phyloP scores from a whole-genome alignment of 2,797 vertebrate species.

The Petrocephalus schoutedeni region DNA sequence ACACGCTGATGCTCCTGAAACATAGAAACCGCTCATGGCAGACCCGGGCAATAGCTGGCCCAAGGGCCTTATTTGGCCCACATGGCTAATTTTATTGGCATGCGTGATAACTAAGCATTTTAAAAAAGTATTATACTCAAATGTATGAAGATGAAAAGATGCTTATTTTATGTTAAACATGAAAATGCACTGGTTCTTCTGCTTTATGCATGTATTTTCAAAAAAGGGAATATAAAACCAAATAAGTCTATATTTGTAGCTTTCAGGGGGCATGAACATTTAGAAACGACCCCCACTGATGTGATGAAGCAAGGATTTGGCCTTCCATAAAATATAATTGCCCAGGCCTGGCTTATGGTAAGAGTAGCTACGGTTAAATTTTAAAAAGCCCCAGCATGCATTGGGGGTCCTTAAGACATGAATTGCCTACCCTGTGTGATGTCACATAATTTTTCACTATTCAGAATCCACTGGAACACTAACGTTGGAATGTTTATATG shows the following conservation, averaged over 20 bases:
- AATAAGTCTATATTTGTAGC: not conserved
- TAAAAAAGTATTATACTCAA: not conserved
- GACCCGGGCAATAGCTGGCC: not conserved
- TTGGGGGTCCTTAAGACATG: not conserved
- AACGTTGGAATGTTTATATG: not conserved
- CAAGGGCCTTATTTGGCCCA: not conserved
- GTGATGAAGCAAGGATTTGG: not conserved
- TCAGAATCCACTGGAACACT: conserved; percentile 19
- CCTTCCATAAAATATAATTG: not conserved
- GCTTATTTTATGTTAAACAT: not conserved
- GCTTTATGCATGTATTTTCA: not conserved
- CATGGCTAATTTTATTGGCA: not conserved
- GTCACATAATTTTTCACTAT: not conserved
- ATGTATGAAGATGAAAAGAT: not conserved
- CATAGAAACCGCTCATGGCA: not conserved
- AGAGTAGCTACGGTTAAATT: not conserved
- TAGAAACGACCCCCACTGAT: not conserved
- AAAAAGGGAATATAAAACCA: not conserved
- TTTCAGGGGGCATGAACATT: not conserved
- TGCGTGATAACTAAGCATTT: not conserved
- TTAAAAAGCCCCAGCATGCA: not conserved
- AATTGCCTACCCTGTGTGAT: not conserved
- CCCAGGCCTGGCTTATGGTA: not conserved
- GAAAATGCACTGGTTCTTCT: not conserved
- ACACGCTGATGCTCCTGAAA: not conserved